Base-by-base conservation (phyloP, 2,888 invertebrate genomes). In the Lypha dubia region DNA sequence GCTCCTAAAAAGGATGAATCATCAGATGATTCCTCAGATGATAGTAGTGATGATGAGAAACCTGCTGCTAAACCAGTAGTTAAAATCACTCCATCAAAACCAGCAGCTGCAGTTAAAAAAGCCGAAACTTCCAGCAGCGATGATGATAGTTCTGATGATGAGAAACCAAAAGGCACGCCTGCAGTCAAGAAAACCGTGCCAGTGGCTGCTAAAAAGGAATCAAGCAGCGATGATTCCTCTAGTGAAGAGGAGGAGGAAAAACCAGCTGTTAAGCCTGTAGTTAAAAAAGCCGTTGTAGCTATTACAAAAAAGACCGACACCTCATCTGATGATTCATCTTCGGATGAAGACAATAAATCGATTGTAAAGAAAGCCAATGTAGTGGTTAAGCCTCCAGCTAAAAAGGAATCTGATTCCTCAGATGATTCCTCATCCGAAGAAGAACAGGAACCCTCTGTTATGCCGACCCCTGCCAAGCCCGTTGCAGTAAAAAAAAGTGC, bases 241-340 rank as follows among this genome's bases (percentile, higher is more conserved):
- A 89, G 88, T 76, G 89, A 90, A 0, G 89, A 89, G 22, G 89
- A 89, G 35, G 41, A 32, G 15, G 75, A 84, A 56, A 86, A 88
- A 8, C 86, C 89, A n/a, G 87, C 90, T 8, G 89, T 88, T 2
- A 89, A 89, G 24, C 88, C 90, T 4, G 83, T 85, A 6, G 89
- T 89, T 0, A 89, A 91, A 41, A 91, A 87, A 83, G 44, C 76
- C 11, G 38, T 38, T 38, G 35, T 38, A 2, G 73, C 62, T n/a
- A 15, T 89, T 63, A 84, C 89, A 41, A 91, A 92, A 86, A 92
- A 92, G 86, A 91, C 91, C 53, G 90, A 91, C 7, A 91, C 93
- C 13, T 91, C 92, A 83, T 92, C 93, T 24, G 93, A 93, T 68
- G 93, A 93, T 86, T 92, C 92, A 32, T 92, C 90, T 58, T 88